These are phyloP conservation scores for Coranthus polyacanthus DNA, from an alignment of 2,797 vertebrate genomes.

Conservation along the genomic window DNA sequence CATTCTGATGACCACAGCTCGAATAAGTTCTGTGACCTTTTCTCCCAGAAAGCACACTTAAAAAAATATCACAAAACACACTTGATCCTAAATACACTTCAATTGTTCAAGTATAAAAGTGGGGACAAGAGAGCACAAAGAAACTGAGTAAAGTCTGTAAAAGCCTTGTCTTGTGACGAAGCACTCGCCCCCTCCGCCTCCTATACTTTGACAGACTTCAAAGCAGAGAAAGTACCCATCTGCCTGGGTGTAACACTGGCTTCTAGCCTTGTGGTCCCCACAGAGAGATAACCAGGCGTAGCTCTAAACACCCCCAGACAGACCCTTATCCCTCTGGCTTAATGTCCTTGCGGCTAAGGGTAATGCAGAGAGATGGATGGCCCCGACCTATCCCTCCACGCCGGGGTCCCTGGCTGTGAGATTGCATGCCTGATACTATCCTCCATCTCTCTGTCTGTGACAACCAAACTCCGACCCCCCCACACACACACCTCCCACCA, in stretches of 20 bases:
- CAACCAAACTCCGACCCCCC: conserved; percentile 66
- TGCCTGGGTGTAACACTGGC: conserved; percentile 60
- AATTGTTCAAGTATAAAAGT: conserved; percentile 15
- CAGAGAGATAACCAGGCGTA: conserved; percentile 79
- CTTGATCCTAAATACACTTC: conserved; percentile 7
- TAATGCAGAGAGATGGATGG: conserved; percentile 86
- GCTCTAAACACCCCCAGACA: conserved; percentile 84
- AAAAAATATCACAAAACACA: conserved; percentile 10
- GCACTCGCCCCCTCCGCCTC: conserved; percentile 30
- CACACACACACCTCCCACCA: conserved; percentile 25
- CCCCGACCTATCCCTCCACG: conserved; percentile 75
- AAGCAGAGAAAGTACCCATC: conserved; percentile 67
- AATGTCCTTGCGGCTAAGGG: conserved; percentile 84
- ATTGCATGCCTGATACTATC: conserved; percentile 85
- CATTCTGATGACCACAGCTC: too few relatives aligned
- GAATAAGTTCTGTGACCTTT: not conserved
- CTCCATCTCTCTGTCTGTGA: conserved; percentile 83
- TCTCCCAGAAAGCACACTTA: conserved; percentile 1
- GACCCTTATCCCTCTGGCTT: conserved; percentile 84
- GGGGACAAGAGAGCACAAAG: conserved; percentile 7
- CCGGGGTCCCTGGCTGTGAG: conserved; percentile 77
- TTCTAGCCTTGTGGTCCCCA: conserved; percentile 64
- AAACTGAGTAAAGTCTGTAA: conserved; percentile 22
- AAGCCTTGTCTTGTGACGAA: conserved; percentile 14
- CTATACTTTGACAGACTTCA: conserved; percentile 64